These are phyloP conservation scores for Catharus bicknelli DNA, from an alignment of 2,113 vertebrate genomes.

Conservation along the genomic window DNA sequence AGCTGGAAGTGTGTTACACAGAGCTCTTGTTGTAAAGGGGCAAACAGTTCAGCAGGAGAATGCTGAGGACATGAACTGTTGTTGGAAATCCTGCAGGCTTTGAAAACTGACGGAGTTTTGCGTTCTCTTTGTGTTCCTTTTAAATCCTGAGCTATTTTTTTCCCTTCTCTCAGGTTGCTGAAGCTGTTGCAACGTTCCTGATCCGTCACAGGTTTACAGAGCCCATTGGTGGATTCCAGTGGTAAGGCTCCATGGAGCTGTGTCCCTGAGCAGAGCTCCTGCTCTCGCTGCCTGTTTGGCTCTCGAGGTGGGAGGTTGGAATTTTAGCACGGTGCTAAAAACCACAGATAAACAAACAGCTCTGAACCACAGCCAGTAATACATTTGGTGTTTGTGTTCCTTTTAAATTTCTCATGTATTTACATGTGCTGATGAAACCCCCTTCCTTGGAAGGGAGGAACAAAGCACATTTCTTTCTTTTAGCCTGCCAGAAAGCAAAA, in stretches of 20 bases:
- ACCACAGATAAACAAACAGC: neutral
- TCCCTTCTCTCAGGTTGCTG: conserved; percentile 74
- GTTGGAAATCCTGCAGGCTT: neutral
- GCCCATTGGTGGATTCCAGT: conserved; percentile 92
- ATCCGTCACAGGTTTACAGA: conserved; percentile 96
- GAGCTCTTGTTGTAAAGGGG: neutral
- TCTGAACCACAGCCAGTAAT: neutral
- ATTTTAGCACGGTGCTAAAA: neutral
- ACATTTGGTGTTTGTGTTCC: neutral
- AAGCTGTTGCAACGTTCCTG: conserved; percentile 94
- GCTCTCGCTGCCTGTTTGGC: neutral
- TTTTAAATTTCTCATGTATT: fast-evolving
- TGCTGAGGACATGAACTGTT: fast-evolving
- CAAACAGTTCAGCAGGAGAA: neutral
- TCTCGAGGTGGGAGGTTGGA: neutral
- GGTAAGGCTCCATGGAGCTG: conserved; percentile 75
- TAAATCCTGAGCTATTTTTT: neutral
- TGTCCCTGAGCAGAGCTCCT: neutral
- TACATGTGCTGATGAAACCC: neutral
- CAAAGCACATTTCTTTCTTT: neutral
- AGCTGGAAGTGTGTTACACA: neutral
- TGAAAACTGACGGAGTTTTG: neutral
- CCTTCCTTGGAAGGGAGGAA: neutral
- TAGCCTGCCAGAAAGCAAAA: neutral
- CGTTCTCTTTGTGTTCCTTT: neutral